Evolutionary conservation across 2,113 vertebrate genomes (phyloP).

Genomic region (Penelope pileata): DNA sequence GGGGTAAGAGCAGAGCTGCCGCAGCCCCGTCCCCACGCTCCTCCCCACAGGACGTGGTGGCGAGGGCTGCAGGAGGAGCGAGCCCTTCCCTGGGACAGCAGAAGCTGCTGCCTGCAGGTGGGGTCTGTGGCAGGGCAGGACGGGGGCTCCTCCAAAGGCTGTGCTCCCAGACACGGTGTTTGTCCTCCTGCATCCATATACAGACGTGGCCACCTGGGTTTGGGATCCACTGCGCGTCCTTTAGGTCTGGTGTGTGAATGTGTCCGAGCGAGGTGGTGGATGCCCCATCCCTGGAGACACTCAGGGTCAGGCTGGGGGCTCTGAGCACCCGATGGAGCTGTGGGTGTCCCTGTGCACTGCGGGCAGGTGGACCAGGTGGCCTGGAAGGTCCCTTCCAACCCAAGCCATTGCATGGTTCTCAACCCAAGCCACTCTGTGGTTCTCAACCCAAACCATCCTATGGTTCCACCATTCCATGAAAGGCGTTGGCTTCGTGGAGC

Average conservation of each 20-base stretch:
- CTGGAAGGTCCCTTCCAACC: neutral
- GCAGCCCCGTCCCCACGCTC: neutral
- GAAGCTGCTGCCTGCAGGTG: neutral
- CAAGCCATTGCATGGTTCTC: too few relatives aligned
- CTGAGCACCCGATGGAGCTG: neutral
- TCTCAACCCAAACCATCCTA: too few relatives aligned
- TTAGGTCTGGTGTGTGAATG: neutral
- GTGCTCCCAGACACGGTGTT: neutral
- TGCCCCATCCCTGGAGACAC: neutral
- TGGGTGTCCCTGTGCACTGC: too few relatives aligned
- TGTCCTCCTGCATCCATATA: neutral
- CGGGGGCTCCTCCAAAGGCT: neutral
- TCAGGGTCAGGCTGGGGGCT: neutral
- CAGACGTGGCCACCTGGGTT: too few relatives aligned
- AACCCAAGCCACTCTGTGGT: too few relatives aligned
- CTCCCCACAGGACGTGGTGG: rapidly evolving
- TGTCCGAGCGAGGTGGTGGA: neutral
- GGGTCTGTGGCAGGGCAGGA: neutral
- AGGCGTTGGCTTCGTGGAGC: too few relatives aligned
- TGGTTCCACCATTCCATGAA: too few relatives aligned
- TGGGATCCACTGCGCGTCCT: rapidly evolving
- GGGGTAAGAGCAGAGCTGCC: neutral
- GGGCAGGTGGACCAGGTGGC: too few relatives aligned
- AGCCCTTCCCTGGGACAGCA: too few relatives aligned
- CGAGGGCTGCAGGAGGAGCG: too few relatives aligned